Evolutionary conservation across 2,888 invertebrate genomes (phyloP).

Genomic region (Colostygia pectinataria): DNA sequence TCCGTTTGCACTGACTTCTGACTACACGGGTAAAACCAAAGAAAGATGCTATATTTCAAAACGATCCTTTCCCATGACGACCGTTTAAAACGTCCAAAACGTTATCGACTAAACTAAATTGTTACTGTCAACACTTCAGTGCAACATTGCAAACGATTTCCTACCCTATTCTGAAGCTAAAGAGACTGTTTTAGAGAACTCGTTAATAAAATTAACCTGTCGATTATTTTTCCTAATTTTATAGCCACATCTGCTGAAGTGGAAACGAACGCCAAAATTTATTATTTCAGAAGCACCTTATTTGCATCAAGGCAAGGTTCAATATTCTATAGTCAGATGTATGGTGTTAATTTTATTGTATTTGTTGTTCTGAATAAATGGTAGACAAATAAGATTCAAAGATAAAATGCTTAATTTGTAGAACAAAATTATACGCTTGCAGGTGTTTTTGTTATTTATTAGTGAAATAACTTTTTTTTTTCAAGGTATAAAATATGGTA

Average conservation of each 20-base stretch:
- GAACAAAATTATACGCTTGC: slow-evolving; percentile 23
- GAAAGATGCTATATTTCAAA: no score
- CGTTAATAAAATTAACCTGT: slow-evolving; percentile 10
- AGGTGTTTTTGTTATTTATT: slow-evolving; percentile 25
- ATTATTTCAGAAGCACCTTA: neutral
- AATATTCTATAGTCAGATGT: neutral
- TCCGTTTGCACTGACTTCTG: no score
- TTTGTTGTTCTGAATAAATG: slow-evolving; percentile 14
- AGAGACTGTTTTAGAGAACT: slow-evolving; percentile 1
- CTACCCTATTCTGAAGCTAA: neutral
- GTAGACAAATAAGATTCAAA: slow-evolving; percentile 20
- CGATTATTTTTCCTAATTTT: slow-evolving; percentile 24
- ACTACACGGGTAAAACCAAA: neutral
- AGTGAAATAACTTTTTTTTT: neutral
- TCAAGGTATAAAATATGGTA: no score
- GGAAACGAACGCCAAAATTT: slow-evolving; percentile 34
- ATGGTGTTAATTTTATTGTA: slow-evolving; percentile 33
- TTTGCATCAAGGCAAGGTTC: neutral
- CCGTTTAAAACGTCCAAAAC: neutral
- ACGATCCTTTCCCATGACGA: neutral
- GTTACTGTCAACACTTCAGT: slow-evolving; percentile 1
- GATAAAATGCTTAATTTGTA: slow-evolving; percentile 25
- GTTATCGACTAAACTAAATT: slow-evolving; percentile 5
- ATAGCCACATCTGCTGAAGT: slow-evolving; percentile 43
- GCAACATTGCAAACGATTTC: neutral